These are phyloP conservation scores for Spheniscus humboldti DNA, from an alignment of 2,797 vertebrate genomes.

Conservation along the genomic window DNA sequence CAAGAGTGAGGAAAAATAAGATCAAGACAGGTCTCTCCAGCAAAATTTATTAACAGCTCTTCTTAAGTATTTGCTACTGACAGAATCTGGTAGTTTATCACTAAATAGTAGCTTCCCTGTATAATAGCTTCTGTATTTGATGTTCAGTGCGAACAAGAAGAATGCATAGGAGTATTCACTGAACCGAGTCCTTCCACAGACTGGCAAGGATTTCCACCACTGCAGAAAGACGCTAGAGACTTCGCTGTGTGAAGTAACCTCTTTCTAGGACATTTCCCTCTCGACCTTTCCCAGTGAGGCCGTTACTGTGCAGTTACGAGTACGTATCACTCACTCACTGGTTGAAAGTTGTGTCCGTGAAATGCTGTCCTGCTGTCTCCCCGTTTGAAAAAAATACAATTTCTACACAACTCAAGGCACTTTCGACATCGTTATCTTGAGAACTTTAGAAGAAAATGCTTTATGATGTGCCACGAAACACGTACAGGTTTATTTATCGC, in stretches of 20 bases:
- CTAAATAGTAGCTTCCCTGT: neutral
- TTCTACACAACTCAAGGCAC: neutral
- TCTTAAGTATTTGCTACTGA: neutral
- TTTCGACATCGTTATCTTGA: rapidly evolving
- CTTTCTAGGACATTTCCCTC: neutral
- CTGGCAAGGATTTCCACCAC: rapidly evolving
- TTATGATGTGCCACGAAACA: neutral
- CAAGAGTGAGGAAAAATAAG: neutral
- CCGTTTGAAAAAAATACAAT: rapidly evolving
- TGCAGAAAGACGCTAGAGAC: neutral
- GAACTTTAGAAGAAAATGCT: no score
- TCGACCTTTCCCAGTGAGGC: neutral
- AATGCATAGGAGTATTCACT: neutral
- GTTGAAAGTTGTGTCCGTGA: rapidly evolving
- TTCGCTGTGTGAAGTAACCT: rapidly evolving
- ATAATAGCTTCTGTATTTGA: neutral
- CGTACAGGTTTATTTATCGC: rapidly evolving
- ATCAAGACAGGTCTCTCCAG: no score
- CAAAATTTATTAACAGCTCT: neutral
- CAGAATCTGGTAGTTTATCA: neutral
- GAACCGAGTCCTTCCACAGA: neutral
- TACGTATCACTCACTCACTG: rapidly evolving
- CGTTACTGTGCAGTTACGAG: rapidly evolving
- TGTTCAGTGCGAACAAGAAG: rapidly evolving
- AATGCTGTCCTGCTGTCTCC: neutral